Evolutionary conservation across 2,888 invertebrate species (phyloP), one percentile per base, ranked within the genome.

Genomic region (Lasioglossum morio): DNA sequence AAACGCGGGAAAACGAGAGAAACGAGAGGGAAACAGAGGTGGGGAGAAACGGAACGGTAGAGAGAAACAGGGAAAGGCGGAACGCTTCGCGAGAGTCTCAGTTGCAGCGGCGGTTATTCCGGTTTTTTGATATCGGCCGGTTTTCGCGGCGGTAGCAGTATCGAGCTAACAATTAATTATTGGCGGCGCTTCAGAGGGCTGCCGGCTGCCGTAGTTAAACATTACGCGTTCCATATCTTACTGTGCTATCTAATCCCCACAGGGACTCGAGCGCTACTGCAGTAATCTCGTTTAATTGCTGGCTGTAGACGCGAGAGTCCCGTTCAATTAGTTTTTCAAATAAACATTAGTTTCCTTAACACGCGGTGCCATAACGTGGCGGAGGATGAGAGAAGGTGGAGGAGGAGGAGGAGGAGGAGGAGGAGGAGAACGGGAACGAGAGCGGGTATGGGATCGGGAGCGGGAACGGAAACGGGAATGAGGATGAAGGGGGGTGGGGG

Each of bases 241-340:
- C 94, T 92, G 93, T 93, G 93, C 94, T 94, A 94, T 94, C 94
- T 95, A 95, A 95, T 95, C 95, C 94, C 93, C 93, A 90, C 91
- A 88, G 90, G 91, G 89, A 88, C 92, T 92, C 91, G 92, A 93
- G 92, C 93, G 92, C 92, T 93, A 92, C 93, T 92, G 93, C 94
- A 94, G 95, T 95, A 95, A 95, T 95, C 95, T 94, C 94, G 93
- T 95, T 95, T 95, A 95, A 95, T 95, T 94, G 93, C 94, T 90
- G 93, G 92, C 94, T 93, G 94, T 94, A 95, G 95, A 95, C 95
- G 94, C 94, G 94, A 93, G 94, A 94, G 94, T 94, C 94, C 93
- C 94, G 94, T 94, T 94, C 94, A 94, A 94, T 94, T 94, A 94
- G 94, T 94, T 94, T 94, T 94, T 94, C 94, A 94, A 94, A 94